Conservation (phyloP, 2,797 vertebrate genomes). For the Pachyuromys duprasi region DNA sequence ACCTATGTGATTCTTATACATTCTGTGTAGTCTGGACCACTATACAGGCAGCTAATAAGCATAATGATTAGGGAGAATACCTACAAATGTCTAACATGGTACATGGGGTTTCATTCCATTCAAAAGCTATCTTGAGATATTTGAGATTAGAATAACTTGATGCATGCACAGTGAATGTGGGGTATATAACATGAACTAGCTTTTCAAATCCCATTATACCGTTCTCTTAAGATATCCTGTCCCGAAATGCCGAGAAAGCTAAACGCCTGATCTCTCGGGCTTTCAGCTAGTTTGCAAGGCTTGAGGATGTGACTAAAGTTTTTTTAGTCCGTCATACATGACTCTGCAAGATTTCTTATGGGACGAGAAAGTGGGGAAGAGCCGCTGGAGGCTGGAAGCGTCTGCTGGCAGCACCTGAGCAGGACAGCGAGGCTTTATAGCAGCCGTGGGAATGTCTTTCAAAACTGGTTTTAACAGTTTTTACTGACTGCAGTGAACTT, state of each 20-base stretch:
- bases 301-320: not conserved
- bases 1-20: not conserved
- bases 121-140: not conserved
- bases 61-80: constrained; percentile 21
- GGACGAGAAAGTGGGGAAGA: constrained; percentile 6
- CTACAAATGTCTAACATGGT: not conserved
- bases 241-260: not conserved
- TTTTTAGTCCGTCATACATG: not conserved
- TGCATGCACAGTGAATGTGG: not conserved
- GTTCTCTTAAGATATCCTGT: not conserved
- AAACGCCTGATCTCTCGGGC: not conserved
- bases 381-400: not conserved
- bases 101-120: not conserved
- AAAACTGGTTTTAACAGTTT: not conserved
- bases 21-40: not conserved
- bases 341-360: not conserved
- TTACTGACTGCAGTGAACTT: not conserved
- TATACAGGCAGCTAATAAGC: not conserved
- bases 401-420: not conserved
- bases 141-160: constrained; percentile 8
- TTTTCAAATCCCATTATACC: not conserved
- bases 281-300: not conserved
- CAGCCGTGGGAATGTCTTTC: not conserved
- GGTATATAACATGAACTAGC: not conserved
- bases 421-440: accelerated